Conservation (phyloP, 2,888 invertebrate species). For the Mythimna vitellina region DNA sequence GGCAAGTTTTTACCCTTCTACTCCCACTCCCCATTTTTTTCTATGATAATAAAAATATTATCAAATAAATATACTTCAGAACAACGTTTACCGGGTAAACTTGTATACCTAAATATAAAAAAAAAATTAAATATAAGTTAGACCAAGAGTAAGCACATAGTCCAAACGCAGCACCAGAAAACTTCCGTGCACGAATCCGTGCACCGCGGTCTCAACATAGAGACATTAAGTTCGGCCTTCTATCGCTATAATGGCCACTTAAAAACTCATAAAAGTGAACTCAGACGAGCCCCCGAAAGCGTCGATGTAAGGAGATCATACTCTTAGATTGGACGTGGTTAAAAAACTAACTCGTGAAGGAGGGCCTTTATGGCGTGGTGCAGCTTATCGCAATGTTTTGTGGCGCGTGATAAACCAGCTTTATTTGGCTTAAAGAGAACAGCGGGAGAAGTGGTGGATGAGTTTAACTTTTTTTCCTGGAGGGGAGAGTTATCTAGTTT, state of each 20-base stretch:
- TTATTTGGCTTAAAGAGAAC: conserved; percentile 40
- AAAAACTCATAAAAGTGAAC: conserved; percentile 86
- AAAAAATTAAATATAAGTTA: not conserved
- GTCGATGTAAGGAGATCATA: conserved; percentile 72
- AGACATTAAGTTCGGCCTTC: conserved; percentile 83
- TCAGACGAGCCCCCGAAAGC: conserved; percentile 72
- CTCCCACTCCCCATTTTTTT: too few species aligned
- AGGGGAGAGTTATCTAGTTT: not conserved
- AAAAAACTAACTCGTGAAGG: conserved; percentile 53
- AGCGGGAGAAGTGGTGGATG: not conserved
- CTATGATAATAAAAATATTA: too few species aligned
- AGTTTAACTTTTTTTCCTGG: not conserved
- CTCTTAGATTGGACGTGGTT: conserved; percentile 63
- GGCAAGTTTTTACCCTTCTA: too few species aligned
- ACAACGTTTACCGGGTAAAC: too few species aligned
- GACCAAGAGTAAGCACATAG: conserved; percentile 8
- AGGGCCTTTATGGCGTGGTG: conserved; percentile 39
- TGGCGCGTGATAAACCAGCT: conserved; percentile 60
- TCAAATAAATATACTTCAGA: too few species aligned
- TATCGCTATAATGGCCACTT: conserved; percentile 85
- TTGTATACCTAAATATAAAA: too few species aligned
- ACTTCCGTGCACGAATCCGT: conserved; percentile 63
- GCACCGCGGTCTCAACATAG: conserved; percentile 72
- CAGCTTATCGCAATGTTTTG: conserved; percentile 65
- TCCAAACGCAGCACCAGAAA: conserved; percentile 71